Percentiles rank a stretch among this genome's conserved stretches.
Conservation (phyloP, 2,113 vertebrate species). For the Rhea pennata region DNA sequence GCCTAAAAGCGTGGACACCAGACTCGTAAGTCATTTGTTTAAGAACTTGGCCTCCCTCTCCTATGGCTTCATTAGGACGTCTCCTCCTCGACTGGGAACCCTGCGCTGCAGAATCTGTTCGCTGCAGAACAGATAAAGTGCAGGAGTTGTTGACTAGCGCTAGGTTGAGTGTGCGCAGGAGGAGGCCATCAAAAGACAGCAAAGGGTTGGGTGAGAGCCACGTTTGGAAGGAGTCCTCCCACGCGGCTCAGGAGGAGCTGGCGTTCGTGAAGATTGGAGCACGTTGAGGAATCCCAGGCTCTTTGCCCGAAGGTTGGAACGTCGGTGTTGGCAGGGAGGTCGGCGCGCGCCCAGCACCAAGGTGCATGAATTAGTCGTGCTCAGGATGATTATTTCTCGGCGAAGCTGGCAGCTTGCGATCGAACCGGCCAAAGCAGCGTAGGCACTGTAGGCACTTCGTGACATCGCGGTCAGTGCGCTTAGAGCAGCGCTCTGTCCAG, state of each 20-base stretch:
- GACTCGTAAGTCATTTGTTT: background rate
- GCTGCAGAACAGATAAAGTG: background rate
- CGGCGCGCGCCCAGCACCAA: background rate
- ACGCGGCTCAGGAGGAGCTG: background rate
- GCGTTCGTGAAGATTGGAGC: background rate
- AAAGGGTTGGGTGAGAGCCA: background rate
- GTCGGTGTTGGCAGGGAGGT: background rate
- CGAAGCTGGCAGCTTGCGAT: background rate
- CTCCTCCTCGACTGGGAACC: background rate
- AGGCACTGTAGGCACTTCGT: no score
- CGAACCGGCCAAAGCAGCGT: no score
- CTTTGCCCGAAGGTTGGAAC: background rate
- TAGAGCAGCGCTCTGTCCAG: background rate
- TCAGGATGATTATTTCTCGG: no score
- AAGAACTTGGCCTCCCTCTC: background rate
- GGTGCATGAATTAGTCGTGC: background rate
- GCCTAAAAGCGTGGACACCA: background rate
- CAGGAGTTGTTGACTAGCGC: accelerated
- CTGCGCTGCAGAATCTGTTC: background rate
- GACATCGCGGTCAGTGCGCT: no score
- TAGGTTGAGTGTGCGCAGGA: background rate
- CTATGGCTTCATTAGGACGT: background rate
- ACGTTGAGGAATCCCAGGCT: background rate
- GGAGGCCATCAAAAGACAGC: background rate
- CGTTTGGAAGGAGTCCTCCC: background rate